Conservation (phyloP, 2,113 vertebrate genomes). For the Trematomus loennbergii region DNA sequence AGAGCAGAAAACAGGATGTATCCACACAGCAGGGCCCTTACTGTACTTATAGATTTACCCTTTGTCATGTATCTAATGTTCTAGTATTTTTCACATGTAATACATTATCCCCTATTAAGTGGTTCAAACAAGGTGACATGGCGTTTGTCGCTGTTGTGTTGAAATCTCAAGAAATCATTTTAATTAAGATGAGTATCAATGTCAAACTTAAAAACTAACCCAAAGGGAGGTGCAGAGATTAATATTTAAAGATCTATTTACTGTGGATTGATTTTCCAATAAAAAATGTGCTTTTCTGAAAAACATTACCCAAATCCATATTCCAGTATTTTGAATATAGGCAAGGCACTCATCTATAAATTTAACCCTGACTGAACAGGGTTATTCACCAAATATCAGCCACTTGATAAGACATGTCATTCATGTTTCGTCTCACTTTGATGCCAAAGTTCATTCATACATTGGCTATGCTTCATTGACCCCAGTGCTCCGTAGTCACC, state of each 20-base stretch:
- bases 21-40: neutral
- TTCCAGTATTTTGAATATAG: neutral
- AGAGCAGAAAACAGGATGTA: slow-evolving; percentile 5
- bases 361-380: neutral
- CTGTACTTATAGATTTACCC: slow-evolving; percentile 19
- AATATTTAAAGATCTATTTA: too few relatives aligned
- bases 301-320: slow-evolving; percentile 5
- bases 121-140: neutral
- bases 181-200: neutral
- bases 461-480: slow-evolving; percentile 2
- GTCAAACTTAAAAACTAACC: neutral
- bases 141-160: neutral
- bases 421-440: neutral
- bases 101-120: too few relatives aligned
- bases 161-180: neutral
- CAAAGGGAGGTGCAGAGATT: too few relatives aligned
- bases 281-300: neutral
- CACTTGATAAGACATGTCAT: neutral
- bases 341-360: neutral
- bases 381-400: slow-evolving; percentile 1
- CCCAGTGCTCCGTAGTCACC: neutral
- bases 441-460: neutral
- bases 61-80: too few relatives aligned
- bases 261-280: too few relatives aligned
- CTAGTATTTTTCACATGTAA: too few relatives aligned